Evolutionary conservation across 2,888 invertebrate species (phyloP).

Genomic region (Eupithecia abbreviata): DNA sequence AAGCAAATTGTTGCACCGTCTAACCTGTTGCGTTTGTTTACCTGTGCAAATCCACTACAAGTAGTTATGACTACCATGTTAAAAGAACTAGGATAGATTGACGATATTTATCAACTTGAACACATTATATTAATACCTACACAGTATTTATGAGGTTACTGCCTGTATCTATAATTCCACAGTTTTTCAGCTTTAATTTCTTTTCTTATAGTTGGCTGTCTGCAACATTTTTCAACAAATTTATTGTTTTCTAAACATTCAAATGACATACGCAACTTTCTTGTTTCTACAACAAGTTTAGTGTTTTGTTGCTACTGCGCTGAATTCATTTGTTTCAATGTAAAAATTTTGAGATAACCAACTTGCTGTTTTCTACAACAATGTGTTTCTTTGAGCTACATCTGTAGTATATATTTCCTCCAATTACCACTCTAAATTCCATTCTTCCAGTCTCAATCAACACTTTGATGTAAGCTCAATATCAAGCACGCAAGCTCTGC

Average conservation of each 20-base stretch:
- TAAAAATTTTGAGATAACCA: background rate
- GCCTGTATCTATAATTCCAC: background rate
- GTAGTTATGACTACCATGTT: background rate
- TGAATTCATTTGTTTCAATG: background rate
- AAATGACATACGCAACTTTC: background rate
- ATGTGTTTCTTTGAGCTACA: background rate
- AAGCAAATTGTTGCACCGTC: background rate
- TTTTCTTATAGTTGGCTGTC: background rate
- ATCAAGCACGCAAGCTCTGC: constrained; percentile 10
- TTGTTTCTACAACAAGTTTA: background rate
- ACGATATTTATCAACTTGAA: constrained; percentile 19
- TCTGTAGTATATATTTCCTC: background rate
- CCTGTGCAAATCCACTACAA: constrained; percentile 20
- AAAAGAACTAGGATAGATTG: background rate
- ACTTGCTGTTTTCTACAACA: background rate
- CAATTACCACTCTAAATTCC: background rate
- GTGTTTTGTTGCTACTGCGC: background rate
- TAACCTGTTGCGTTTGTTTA: constrained; percentile 25
- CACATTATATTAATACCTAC: constrained; percentile 19
- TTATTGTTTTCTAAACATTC: background rate
- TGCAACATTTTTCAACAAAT: background rate
- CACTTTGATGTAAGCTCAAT: constrained; percentile 3
- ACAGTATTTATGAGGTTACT: background rate
- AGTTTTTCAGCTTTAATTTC: background rate
- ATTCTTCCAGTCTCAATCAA: background rate